Percentiles rank a stretch among this genome's conserved stretches.
Evolutionary conservation across 2,888 invertebrate species (phyloP).

Genomic region (Apodemia zela): DNA sequence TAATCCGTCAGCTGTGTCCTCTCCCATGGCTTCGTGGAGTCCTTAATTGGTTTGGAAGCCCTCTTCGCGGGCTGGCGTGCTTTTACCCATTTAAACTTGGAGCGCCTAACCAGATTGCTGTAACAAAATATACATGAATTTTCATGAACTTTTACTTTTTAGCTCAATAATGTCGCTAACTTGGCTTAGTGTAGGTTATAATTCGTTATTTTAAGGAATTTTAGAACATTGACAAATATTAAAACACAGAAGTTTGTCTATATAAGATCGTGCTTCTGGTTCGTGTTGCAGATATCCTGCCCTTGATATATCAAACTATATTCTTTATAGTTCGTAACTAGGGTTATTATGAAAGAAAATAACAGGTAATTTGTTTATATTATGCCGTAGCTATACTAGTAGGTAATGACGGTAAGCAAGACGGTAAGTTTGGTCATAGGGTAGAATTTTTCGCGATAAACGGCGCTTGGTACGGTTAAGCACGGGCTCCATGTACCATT

Average conservation of each 20-base stretch:
- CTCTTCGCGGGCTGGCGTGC: conserved; percentile 74
- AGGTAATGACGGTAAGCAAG: conserved; percentile 54
- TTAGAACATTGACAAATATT: not conserved
- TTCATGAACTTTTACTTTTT: conserved; percentile 58
- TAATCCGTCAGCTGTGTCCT: conserved; percentile 66
- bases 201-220: conserved; percentile 45
- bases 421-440: conserved; percentile 60
- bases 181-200: conserved; percentile 22
- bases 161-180: conserved; percentile 34
- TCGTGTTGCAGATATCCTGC: not conserved
- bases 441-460: conserved; percentile 64
- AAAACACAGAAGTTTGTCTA: not conserved
- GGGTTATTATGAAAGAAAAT: conserved; percentile 31
- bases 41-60: conserved; percentile 78
- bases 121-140: conserved; percentile 71
- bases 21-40: conserved; percentile 75
- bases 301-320: conserved; percentile 16
- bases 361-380: conserved; percentile 34
- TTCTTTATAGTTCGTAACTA: conserved; percentile 25
- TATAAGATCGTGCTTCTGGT: not conserved
- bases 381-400: conserved; percentile 38
- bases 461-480: conserved; percentile 65
- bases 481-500: conserved; percentile 49
- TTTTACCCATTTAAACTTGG: conserved; percentile 62
- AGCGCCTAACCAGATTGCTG: conserved; percentile 75